Evolutionary conservation across 2,113 vertebrate species (phyloP).

Genomic region (Paedocypris sp.): DNA sequence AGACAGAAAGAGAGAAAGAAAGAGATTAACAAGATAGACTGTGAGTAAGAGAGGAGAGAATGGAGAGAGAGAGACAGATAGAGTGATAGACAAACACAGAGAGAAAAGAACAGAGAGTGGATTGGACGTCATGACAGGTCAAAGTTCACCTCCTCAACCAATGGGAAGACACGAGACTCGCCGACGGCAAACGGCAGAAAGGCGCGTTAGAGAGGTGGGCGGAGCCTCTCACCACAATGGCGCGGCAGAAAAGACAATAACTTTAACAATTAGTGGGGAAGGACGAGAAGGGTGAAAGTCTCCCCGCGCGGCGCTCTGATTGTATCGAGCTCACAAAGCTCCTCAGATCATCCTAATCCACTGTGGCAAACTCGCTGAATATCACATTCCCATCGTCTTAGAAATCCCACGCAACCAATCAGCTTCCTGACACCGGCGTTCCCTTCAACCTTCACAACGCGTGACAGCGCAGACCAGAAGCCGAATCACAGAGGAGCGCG

Average conservation of each 20-base stretch:
- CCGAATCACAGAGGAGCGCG: slow-evolving; percentile 79
- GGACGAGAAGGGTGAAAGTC: slow-evolving; percentile 85
- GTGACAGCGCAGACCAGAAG: slow-evolving; percentile 89
- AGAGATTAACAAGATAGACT: no score
- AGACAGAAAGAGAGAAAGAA: no score
- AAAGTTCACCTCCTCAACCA: no score
- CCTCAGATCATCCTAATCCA: slow-evolving; percentile 92
- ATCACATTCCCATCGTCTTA: slow-evolving; percentile 89
- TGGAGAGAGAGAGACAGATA: no score
- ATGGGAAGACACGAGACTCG: no score
- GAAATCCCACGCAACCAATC: slow-evolving; percentile 84
- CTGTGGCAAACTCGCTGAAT: slow-evolving; percentile 92
- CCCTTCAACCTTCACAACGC: slow-evolving; percentile 86
- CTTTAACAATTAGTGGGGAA: slow-evolving; percentile 85
- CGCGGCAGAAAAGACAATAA: slow-evolving; percentile 46
- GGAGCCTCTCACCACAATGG: slow-evolving; percentile 6
- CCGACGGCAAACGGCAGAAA: no score
- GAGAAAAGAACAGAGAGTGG: no score
- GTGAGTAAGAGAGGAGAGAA: no score
- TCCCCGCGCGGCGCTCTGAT: slow-evolving; percentile 74
- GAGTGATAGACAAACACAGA: no score
- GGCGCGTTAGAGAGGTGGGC: no score
- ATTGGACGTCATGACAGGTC: no score
- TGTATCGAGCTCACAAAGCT: slow-evolving; percentile 88
- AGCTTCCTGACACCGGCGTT: slow-evolving; percentile 82